Percentiles rank a stretch among this genome's conserved stretches.
Conservation (phyloP, 2,113 vertebrate species). For the Albula glossodonta region DNA sequence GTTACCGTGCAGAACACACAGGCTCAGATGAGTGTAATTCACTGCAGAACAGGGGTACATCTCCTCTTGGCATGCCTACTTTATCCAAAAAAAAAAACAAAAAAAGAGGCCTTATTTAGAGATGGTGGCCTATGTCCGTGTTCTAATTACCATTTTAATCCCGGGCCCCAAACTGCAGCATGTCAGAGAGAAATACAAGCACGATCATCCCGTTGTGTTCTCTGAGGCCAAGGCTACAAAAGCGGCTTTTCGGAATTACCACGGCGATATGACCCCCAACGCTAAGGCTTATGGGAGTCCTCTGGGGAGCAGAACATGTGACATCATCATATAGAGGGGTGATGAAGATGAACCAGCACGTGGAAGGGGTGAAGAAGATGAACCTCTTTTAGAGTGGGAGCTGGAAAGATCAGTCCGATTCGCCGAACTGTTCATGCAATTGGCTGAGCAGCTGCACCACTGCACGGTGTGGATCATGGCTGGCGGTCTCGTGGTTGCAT, state of each 20-base stretch:
- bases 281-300: conserved; percentile 6
- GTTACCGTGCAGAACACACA: background rate
- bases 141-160: background rate
- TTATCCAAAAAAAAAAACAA: background rate
- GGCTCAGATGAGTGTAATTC: background rate
- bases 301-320: background rate
- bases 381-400: too few relatives aligned
- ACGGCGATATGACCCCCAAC: background rate
- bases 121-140: background rate
- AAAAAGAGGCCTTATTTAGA: background rate
- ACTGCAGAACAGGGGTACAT: background rate
- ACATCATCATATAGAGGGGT: background rate
- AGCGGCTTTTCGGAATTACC: background rate
- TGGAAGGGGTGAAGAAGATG: too few relatives aligned
- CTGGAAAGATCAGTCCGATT: background rate
- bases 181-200: background rate
- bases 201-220: background rate
- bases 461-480: too few relatives aligned
- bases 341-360: background rate
- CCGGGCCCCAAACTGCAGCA: background rate
- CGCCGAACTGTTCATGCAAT: conserved; percentile 8
- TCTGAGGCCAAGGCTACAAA: background rate
- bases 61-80: background rate
- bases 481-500: too few relatives aligned
- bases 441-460: background rate